phyloP scores from a whole-genome alignment of 2,888 invertebrate genomes.

The Ceramica pisi region DNA sequence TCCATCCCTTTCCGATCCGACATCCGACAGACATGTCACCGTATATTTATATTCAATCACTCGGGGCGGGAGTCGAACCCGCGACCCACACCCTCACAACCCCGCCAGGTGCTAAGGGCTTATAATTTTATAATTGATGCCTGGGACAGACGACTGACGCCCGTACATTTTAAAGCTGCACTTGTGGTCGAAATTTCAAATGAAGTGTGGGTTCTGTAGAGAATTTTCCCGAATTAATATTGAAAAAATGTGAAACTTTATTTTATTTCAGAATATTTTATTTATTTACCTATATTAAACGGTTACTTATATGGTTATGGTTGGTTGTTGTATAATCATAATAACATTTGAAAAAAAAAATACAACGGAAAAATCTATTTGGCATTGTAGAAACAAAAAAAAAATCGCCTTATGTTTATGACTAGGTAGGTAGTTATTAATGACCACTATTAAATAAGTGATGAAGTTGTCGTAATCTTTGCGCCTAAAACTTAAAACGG shows the following conservation, averaged over 20 bases:
- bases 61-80: conserved; percentile 79
- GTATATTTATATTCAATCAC: conserved; percentile 85
- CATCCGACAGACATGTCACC: conserved; percentile 74
- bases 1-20: conserved; percentile 71
- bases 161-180: conserved; percentile 66
- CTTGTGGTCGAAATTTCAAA: conserved; percentile 30
- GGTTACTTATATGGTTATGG: too few species aligned
- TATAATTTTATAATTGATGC: conserved; percentile 81
- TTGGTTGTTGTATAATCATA: too few species aligned
- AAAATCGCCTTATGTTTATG: not conserved
- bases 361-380: not conserved
- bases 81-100: conserved; percentile 74
- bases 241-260: not conserved
- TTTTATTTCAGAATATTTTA: not conserved
- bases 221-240: not conserved
- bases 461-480: conserved; percentile 1
- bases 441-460: not conserved
- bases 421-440: not conserved
- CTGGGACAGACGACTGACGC: conserved; percentile 69
- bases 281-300: not conserved
- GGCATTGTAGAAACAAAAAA: not conserved
- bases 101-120: conserved; percentile 78
- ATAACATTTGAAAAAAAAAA: not conserved
- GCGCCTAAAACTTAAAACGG: conserved; percentile 20
- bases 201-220: conserved; percentile 32